Percentiles rank a stretch among this genome's conserved stretches.
Evolutionary conservation across 2,888 invertebrate species (phyloP).

Genomic region (Gerris lacustris): DNA sequence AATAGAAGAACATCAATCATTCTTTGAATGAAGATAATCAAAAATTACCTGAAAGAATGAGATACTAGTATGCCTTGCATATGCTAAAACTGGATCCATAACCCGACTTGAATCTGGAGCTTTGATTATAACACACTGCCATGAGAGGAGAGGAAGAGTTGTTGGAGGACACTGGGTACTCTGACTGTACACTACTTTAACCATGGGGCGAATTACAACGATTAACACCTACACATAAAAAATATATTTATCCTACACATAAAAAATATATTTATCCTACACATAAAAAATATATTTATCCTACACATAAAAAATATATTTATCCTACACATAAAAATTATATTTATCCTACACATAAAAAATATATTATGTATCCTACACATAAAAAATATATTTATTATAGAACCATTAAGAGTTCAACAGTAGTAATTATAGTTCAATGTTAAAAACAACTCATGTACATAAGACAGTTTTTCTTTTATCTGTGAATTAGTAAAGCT

Average conservation of each 20-base stretch:
- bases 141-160: constrained; percentile 78
- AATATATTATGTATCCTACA: too few relatives aligned
- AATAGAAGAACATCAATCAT: too few relatives aligned
- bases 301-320: too few relatives aligned
- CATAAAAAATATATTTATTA: too few relatives aligned
- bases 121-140: constrained; percentile 82
- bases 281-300: background rate
- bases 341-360: background rate
- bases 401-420: too few relatives aligned
- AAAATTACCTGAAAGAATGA: constrained; percentile 71
- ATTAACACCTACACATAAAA: constrained; percentile 56
- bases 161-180: constrained; percentile 51
- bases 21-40: background rate
- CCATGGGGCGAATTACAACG: constrained; percentile 61
- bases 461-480: too few relatives aligned
- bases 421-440: too few relatives aligned
- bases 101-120: constrained; percentile 52
- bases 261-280: too few relatives aligned
- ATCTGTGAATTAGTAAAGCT: too few relatives aligned
- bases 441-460: too few relatives aligned
- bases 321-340: background rate
- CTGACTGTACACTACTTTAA: constrained; percentile 66
- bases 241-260: background rate
- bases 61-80: constrained; percentile 70
- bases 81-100: constrained; percentile 75